Evolutionary conservation across 2,888 invertebrate species (phyloP).

Genomic region (Troilus luridus): DNA sequence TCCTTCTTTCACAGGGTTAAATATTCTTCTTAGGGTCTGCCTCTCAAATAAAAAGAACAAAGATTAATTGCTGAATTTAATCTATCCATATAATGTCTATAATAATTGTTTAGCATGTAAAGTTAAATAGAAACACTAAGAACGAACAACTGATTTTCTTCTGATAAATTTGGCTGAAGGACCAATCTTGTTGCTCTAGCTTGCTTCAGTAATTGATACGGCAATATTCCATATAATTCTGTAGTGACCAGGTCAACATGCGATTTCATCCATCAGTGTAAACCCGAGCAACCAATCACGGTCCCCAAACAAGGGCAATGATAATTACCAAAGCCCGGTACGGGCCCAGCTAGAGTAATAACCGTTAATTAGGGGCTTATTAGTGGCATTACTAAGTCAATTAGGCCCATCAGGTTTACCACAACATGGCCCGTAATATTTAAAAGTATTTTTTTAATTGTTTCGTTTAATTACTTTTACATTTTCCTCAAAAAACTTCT

Average conservation of each 20-base stretch:
- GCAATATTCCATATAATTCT: not conserved
- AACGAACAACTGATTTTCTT: too few relatives aligned
- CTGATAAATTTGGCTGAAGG: not conserved
- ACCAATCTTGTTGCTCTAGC: not conserved
- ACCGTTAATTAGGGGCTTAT: slow-evolving; percentile 16
- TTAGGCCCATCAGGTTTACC: not conserved
- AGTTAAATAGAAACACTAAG: too few relatives aligned
- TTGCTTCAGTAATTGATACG: not conserved
- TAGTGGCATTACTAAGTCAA: not conserved
- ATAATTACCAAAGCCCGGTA: not conserved
- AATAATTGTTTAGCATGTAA: too few relatives aligned
- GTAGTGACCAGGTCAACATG: not conserved
- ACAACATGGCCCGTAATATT: not conserved
- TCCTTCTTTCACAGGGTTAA: too few relatives aligned
- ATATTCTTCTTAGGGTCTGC: too few relatives aligned
- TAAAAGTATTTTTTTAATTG: not conserved
- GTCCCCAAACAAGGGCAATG: not conserved
- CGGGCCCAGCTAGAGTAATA: not conserved
- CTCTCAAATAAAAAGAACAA: too few relatives aligned
- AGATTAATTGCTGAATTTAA: too few relatives aligned
- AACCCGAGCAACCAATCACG: not conserved
- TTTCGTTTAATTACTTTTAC: too few relatives aligned
- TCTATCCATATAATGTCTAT: too few relatives aligned
- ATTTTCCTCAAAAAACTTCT: too few relatives aligned
- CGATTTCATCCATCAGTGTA: not conserved